Evolutionary conservation across 1,140 invertebrate species (phyloP).

Genomic region (Pteromalus puparum): DNA sequence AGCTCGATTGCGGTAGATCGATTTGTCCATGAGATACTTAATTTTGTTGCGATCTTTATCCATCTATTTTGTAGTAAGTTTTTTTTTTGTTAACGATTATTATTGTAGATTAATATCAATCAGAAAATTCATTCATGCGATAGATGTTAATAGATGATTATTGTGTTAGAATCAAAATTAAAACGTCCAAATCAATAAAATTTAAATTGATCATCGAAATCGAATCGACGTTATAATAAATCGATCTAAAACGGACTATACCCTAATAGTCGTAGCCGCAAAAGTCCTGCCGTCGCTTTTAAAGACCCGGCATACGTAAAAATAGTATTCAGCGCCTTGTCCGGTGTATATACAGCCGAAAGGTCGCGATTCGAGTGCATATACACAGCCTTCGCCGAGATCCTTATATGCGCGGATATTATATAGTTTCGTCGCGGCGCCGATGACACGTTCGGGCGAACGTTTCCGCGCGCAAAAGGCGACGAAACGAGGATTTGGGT

Average conservation of each 20-base stretch:
- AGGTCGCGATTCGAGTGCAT: background rate
- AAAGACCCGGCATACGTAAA: background rate
- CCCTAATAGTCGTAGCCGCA: background rate
- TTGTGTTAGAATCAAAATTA: no score
- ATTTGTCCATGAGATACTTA: constrained; percentile 31
- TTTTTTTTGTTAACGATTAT: background rate
- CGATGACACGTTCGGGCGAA: background rate
- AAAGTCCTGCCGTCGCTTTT: background rate
- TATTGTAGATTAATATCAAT: background rate
- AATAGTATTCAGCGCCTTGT: background rate
- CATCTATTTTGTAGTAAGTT: no score
- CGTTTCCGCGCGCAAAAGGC: constrained; percentile 48
- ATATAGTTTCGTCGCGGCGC: background rate
- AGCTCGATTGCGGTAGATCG: constrained; percentile 9
- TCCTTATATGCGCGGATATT: constrained; percentile 46
- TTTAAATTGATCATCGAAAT: no score
- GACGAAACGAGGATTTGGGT: constrained; percentile 50
- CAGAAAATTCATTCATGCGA: no score
- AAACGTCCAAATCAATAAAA: no score
- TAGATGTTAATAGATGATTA: no score
- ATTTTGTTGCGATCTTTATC: constrained; percentile 43
- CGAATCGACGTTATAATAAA: no score
- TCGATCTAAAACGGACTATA: background rate
- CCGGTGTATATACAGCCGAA: background rate
- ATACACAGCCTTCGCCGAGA: constrained; percentile 6